These are phyloP conservation scores for Bombus affinis DNA, from an alignment of 1,140 invertebrate genomes.

Conservation along the genomic window DNA sequence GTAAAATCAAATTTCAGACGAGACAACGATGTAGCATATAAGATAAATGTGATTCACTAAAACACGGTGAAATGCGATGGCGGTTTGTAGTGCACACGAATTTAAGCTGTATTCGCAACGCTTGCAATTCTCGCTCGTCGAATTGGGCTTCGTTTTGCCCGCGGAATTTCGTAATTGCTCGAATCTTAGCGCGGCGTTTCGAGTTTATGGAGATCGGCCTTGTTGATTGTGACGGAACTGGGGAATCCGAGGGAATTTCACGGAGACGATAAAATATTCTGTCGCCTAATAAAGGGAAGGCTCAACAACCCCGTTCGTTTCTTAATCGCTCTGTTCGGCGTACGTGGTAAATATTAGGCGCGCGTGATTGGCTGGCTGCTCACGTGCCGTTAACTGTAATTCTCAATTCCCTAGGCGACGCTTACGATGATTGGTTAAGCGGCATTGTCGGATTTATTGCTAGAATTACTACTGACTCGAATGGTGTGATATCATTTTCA, in stretches of 20 bases:
- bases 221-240: neutral
- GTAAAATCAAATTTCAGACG: neutral
- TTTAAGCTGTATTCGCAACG: neutral
- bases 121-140: neutral
- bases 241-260: neutral
- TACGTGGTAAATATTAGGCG: slow-evolving; percentile 41
- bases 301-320: neutral
- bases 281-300: neutral
- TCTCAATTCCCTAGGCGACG: slow-evolving; percentile 48
- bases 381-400: slow-evolving; percentile 51
- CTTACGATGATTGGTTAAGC: slow-evolving; percentile 47
- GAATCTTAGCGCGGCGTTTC: slow-evolving; percentile 1
- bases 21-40: neutral
- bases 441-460: slow-evolving; percentile 44
- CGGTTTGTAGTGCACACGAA: neutral
- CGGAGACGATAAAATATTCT: slow-evolving; percentile 35
- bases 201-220: neutral
- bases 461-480: slow-evolving; percentile 26
- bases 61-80: no score
- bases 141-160: neutral
- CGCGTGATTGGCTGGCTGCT: slow-evolving; percentile 48
- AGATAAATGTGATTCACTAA: neutral
- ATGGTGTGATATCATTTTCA: neutral
- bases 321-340: slow-evolving; percentile 14
- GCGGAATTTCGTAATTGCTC: slow-evolving; percentile 37